Base-by-base conservation (phyloP, 2,888 invertebrate genomes). In the Autographa pulchrina region DNA sequence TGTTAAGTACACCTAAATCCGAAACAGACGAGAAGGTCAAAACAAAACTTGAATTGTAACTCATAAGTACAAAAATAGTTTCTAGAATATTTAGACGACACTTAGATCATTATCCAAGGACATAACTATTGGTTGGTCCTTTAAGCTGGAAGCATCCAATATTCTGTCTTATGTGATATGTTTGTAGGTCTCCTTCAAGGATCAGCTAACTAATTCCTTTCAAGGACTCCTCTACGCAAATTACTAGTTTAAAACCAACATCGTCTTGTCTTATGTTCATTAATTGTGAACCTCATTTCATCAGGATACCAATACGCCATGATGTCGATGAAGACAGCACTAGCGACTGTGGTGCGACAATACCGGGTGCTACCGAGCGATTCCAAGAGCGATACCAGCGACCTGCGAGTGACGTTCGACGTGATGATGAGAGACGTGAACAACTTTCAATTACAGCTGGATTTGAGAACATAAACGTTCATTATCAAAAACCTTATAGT, bases 271-370 rank as follows among this genome's bases (percentile, higher is more conserved):
- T 25, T 25, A 3, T 25, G 3, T 25, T 25, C 3, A 25, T 2
- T 25, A 25, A 25, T 25, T 25, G 25, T 25, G 25, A 25, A 52
- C 7, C 38, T 13, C 14, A 14, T 35, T 56, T 60, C 56, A 9
- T 11, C 68, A 88, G 88, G 88, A 2, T 82, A 81, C 18, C 82
- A 82, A n/a, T 88, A 82, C 54, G 88, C 87, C 0, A 82, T 82
- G 80, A 70, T 70, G 68, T 72, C 80, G 16, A 71, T 90, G 77
- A 90, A 89, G 68, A 89, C 86, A 0, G 85, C 76, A 1, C 0
- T 88, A 7, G 80, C 86, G 0, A 61, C 81, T 0, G 56, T 90
- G 0, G 58, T 90, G 1, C 82, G 87, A 0, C 70, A 61, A 0
- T 90, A 83, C 65, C 74, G 72, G 5, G 32, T 88, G 16, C 63